Evolutionary conservation across 30 jellyfish, hydroid and myxozoan genomes (phyloP), one percentile per base, ranked within the genome.

Genomic region (Hydractinia echinata): DNA sequence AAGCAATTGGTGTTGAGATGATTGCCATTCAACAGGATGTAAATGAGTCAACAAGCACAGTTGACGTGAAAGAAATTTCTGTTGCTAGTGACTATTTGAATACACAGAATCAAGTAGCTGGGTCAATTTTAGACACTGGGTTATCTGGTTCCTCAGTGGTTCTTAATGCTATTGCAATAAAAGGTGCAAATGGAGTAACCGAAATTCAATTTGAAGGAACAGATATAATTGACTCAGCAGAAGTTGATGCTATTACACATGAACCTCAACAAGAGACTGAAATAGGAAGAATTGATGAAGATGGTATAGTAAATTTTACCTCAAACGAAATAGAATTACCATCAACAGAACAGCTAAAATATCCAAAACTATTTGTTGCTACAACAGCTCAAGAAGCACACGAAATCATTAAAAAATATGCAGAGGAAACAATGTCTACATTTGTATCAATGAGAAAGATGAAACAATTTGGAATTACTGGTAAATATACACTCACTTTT

Each of bases 311-410:
- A 58, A 9, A 6, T 9, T 20, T 71, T 50, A n/a, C 61, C 15
- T 19, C 55, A 30, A 39, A 54, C 9, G 81, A 71, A 19, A 71
- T 20, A n/a, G 81, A 71, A 20, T 20, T 50, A 20, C 81, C 81
- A 9, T 39, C 61, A 71, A n/a, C 61, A 8, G 81, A 64, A 13
- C 16, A 44, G 19, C 74, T 51, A 15, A 71, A 71, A 71, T 80
- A 80, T 66, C 87, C 87, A 19, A 49, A 80, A 50, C 64, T 80
- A 51, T 80, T 80, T 66, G 83, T 66, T 8, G 72, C 64, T 60
- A 21, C 87, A 9, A 80, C 87, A 20, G 87, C 87, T 9, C 67
- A 61, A 61, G 87, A 80, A 44, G 87, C 87, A 19, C 87, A 80
- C 64, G 87, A 80, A 68, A 44, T 80, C 20, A 68, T 80, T 8